Evolutionary conservation across 2,797 vertebrate species (phyloP).

Genomic region (Erethizon dorsatum): DNA sequence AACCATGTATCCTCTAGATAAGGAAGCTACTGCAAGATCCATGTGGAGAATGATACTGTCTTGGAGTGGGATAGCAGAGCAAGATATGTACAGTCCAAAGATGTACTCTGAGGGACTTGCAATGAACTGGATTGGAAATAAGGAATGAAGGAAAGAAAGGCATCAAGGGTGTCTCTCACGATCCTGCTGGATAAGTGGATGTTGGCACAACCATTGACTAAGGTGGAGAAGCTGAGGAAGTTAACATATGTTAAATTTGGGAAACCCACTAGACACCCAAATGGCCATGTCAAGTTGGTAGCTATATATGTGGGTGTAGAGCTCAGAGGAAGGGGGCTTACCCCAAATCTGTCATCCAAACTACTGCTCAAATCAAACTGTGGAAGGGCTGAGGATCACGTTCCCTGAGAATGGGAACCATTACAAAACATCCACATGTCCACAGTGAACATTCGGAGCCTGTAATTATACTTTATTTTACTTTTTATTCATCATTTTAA

Average conservation of each 20-base stretch:
- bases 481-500: constrained; percentile 45
- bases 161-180: not conserved
- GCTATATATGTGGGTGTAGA: not conserved
- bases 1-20: not conserved
- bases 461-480: not conserved
- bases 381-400: not conserved
- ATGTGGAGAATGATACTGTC: not conserved
- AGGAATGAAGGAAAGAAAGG: constrained; percentile 15
- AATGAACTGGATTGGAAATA: not conserved
- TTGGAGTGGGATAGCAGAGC: not conserved
- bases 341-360: constrained; percentile 20
- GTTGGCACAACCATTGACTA: not conserved
- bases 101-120: not conserved
- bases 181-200: not conserved
- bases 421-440: not conserved
- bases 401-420: not conserved
- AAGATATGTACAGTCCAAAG: not conserved
- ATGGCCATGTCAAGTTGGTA: not conserved
- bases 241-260: not conserved
- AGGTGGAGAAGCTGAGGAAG: not conserved
- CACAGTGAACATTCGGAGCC: not conserved
- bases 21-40: not conserved
- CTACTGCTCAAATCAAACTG: not conserved
- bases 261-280: not conserved
- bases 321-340: not conserved